Percentiles rank a stretch among this genome's conserved stretches.
phyloP scores from a whole-genome alignment of 2,797 vertebrate genomes.

The Yasuhikotakia modesta region DNA sequence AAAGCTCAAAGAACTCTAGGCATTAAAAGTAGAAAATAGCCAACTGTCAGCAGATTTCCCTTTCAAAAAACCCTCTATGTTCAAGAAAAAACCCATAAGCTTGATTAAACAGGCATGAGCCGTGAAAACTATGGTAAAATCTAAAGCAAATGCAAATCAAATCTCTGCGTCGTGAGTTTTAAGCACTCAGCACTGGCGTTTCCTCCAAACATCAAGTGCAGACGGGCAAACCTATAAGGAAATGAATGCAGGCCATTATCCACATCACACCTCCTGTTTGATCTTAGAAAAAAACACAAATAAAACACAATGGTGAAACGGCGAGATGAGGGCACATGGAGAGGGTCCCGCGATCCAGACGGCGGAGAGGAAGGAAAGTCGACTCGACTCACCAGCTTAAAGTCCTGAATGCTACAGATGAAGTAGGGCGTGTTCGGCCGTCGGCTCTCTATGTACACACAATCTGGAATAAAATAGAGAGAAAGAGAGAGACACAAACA shows the following conservation, averaged over 20 bases:
- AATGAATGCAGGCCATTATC: conserved; percentile 42
- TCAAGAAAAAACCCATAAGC: background rate
- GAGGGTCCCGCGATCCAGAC: conserved; percentile 18
- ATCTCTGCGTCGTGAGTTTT: background rate
- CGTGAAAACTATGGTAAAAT: conserved; percentile 4
- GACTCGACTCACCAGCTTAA: conserved; percentile 95
- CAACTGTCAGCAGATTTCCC: conserved; percentile 41
- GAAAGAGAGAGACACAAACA: conserved; percentile 31
- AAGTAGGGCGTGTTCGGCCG: conserved; percentile 98
- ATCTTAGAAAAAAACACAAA: conserved; percentile 47
- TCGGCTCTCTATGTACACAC: conserved; percentile 98
- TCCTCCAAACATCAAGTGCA: conserved; percentile 22
- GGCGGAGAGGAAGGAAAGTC: conserved; percentile 38
- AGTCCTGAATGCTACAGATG: conserved; percentile 99
- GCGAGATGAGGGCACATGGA: conserved; percentile 11
- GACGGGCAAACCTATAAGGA: conserved; percentile 31
- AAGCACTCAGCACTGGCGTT: conserved; percentile 3
- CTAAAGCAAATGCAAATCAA: conserved; percentile 11
- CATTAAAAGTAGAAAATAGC: conserved; percentile 7
- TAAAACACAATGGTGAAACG: conserved; percentile 43
- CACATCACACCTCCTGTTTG: conserved; percentile 59
- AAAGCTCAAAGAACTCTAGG: background rate
- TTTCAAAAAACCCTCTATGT: conserved; percentile 13
- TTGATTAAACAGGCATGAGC: conserved; percentile 13
- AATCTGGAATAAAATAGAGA: conserved; percentile 80